phyloP scores from a whole-genome alignment of 2,888 invertebrate species.

The Cosmopolites sordidus region DNA sequence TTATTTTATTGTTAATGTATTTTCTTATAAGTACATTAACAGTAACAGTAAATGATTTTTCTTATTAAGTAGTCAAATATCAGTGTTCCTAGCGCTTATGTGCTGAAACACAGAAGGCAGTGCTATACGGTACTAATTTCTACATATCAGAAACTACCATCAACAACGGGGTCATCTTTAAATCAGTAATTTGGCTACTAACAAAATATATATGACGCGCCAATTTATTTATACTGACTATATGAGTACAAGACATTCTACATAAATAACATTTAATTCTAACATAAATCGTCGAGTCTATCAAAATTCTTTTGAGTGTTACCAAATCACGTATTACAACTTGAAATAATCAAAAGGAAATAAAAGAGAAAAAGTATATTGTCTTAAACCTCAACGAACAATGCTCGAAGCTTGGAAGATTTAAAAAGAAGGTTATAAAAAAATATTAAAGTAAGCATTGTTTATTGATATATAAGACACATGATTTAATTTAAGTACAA shows the following conservation, averaged over 20 bases:
- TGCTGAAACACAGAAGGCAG: conserved; percentile 51
- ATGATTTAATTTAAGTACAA: background rate
- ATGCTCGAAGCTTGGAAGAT: too few relatives aligned
- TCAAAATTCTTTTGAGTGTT: background rate
- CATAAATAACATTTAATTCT: background rate
- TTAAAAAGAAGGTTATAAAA: background rate
- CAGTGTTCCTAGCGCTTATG: conserved; percentile 50
- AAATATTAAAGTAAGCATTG: background rate
- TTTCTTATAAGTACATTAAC: conserved; percentile 48
- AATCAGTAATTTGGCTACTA: conserved; percentile 10
- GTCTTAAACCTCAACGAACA: background rate
- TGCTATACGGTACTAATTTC: conserved; percentile 49
- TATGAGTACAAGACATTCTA: conserved; percentile 7
- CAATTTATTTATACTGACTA: conserved; percentile 6
- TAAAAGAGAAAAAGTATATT: background rate
- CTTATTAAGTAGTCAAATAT: conserved; percentile 46
- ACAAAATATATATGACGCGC: conserved; percentile 2
- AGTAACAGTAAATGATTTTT: conserved; percentile 50
- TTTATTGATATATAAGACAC: background rate
- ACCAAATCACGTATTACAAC: background rate
- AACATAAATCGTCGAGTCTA: background rate
- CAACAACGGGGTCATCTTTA: conserved; percentile 15
- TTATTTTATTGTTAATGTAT: conserved; percentile 52
- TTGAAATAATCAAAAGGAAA: background rate
- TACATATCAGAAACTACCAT: conserved; percentile 26